Conservation (phyloP, 1,140 invertebrate species). For the Andricus grossulariae region DNA sequence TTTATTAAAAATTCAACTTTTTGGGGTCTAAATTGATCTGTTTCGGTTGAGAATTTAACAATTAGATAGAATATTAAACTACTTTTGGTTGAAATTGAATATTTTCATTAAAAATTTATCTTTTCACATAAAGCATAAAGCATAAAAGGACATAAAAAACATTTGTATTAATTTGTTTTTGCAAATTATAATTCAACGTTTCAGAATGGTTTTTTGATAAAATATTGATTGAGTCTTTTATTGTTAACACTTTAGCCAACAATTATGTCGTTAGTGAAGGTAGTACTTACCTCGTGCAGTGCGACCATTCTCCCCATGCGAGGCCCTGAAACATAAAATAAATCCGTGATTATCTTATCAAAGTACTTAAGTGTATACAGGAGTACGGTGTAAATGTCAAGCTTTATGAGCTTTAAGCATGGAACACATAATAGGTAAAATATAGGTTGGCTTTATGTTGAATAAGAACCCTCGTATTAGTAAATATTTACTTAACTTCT, state of each 20-base stretch:
- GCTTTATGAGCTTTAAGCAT: slow-evolving; percentile 26
- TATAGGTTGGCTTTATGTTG: neutral
- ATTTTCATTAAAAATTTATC: too few species aligned
- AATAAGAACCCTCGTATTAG: neutral
- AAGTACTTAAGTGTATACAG: neutral
- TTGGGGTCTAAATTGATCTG: too few species aligned
- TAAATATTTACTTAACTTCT: too few species aligned
- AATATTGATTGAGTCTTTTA: neutral
- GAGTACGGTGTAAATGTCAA: slow-evolving; percentile 13
- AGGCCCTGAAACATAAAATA: slow-evolving; percentile 58
- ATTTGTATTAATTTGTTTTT: too few species aligned
- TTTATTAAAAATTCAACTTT: too few species aligned
- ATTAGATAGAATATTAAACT: too few species aligned
- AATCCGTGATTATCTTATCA: slow-evolving; percentile 33
- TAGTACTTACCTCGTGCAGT: slow-evolving; percentile 74
- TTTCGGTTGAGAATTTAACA: too few species aligned
- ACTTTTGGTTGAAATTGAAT: too few species aligned
- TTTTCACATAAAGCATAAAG: too few species aligned
- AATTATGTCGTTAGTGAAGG: neutral
- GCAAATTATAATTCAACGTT: too few species aligned
- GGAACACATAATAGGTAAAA: slow-evolving; percentile 8
- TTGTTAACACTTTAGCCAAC: neutral
- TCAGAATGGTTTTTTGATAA: too few species aligned
- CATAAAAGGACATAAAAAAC: too few species aligned
- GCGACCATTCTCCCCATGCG: slow-evolving; percentile 77